These are phyloP conservation scores for Eucera pruinosa DNA, from an alignment of 2,888 invertebrate species.

Conservation along the genomic window DNA sequence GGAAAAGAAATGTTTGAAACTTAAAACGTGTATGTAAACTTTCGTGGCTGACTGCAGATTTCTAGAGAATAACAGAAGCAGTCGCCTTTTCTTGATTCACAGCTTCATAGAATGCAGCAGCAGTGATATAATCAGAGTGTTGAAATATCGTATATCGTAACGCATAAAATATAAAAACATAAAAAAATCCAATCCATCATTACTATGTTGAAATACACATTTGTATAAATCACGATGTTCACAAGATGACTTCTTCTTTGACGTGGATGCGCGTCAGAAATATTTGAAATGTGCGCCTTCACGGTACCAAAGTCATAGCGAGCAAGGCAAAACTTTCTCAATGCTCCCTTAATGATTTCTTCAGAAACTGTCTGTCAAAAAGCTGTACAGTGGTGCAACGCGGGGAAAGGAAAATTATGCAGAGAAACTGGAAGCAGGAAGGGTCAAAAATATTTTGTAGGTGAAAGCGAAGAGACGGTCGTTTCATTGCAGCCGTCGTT, in stretches of 20 bases:
- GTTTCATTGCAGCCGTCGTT: too few relatives aligned
- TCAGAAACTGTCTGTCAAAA: slow-evolving; percentile 41
- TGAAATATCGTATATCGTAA: too few relatives aligned
- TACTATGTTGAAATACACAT: not conserved
- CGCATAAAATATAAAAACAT: too few relatives aligned
- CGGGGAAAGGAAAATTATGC: slow-evolving; percentile 24
- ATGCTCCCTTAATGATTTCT: slow-evolving; percentile 36
- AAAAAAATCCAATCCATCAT: too few relatives aligned
- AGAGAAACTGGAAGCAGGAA: too few relatives aligned
- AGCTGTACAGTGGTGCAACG: not conserved
- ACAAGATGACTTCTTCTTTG: slow-evolving; percentile 24
- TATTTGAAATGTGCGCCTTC: slow-evolving; percentile 17
- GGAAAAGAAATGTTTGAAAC: too few relatives aligned
- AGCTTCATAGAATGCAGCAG: too few relatives aligned
- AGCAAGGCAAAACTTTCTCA: slow-evolving; percentile 30
- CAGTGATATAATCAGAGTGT: too few relatives aligned
- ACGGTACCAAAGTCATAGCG: slow-evolving; percentile 16
- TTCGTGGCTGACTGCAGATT: too few relatives aligned
- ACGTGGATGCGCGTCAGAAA: slow-evolving; percentile 23
- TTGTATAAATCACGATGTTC: slow-evolving; percentile 11
- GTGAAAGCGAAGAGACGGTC: slow-evolving; percentile 17
- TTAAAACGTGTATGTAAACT: too few relatives aligned
- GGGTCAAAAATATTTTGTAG: slow-evolving; percentile 48
- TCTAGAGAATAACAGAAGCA: too few relatives aligned
- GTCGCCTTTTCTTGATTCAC: too few relatives aligned